Percentiles rank a stretch among this genome's conserved stretches.
Evolutionary conservation across 2,797 vertebrate species (phyloP).

Genomic region (Chloroceryle amazona): DNA sequence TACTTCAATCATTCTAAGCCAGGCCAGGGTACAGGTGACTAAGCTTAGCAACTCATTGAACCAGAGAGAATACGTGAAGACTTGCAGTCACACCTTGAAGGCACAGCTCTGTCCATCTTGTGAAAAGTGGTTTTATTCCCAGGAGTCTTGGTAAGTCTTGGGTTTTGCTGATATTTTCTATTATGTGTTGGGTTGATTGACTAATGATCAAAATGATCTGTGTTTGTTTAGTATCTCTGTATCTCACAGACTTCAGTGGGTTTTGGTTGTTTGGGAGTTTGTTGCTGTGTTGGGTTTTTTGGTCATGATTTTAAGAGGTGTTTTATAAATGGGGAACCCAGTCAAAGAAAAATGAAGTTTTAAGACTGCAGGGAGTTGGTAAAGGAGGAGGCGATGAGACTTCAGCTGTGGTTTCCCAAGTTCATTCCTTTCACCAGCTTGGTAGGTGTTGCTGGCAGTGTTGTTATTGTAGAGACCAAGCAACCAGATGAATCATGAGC

Average conservation of each 20-base stretch:
- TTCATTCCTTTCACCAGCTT: not conserved
- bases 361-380: not conserved
- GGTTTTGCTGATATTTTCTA: not conserved
- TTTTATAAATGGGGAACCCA: not conserved
- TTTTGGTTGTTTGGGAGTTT: not conserved
- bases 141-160: not conserved
- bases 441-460: not conserved
- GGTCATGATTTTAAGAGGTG: not conserved
- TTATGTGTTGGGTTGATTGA: not conserved
- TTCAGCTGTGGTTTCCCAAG: not conserved
- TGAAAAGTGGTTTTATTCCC: not conserved
- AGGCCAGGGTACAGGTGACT: not conserved
- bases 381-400: not conserved
- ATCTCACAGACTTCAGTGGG: not conserved
- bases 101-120: accelerated
- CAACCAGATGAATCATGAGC: not conserved
- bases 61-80: not conserved
- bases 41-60: not conserved
- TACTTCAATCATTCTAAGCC: not conserved
- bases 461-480: not conserved
- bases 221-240: not conserved
- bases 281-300: not conserved
- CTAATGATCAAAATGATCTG: not conserved
- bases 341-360: not conserved
- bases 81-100: accelerated